These are phyloP conservation scores for Daboia siamensis DNA, from an alignment of 2,113 vertebrate genomes.

Conservation along the genomic window DNA sequence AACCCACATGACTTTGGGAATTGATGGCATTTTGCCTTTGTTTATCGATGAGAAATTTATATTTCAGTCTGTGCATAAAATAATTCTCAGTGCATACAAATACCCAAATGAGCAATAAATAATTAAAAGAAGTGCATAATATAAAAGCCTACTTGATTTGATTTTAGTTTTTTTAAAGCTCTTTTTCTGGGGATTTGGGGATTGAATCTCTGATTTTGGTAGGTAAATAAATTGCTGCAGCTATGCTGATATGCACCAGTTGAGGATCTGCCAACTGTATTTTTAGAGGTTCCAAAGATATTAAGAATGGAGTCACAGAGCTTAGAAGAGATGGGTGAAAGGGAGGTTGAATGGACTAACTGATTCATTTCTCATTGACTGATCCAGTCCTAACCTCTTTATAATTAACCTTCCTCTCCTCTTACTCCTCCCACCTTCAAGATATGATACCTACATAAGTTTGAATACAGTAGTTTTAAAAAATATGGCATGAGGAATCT, in stretches of 20 bases:
- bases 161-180: neutral
- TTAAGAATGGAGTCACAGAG: neutral
- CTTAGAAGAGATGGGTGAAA: neutral
- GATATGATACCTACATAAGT: neutral
- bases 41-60: neutral
- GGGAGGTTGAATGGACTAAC: constrained; percentile 13
- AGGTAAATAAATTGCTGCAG: neutral
- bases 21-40: constrained; percentile 26
- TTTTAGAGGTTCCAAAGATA: neutral
- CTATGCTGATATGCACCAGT: neutral
- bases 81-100: neutral
- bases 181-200: neutral
- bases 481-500: neutral
- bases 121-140: neutral
- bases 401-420: constrained; percentile 48
- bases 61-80: neutral
- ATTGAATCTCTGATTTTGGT: neutral
- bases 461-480: neutral
- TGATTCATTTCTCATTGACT: constrained; percentile 31
- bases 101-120: neutral
- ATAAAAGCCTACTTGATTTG: neutral
- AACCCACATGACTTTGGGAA: neutral
- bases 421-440: constrained; percentile 33
- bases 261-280: neutral
- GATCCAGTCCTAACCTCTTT: constrained; percentile 12